Percentiles rank a stretch among this genome's conserved stretches.
Evolutionary conservation across 1,140 invertebrate species (phyloP).

Genomic region (Caenorhabditis remanei): DNA sequence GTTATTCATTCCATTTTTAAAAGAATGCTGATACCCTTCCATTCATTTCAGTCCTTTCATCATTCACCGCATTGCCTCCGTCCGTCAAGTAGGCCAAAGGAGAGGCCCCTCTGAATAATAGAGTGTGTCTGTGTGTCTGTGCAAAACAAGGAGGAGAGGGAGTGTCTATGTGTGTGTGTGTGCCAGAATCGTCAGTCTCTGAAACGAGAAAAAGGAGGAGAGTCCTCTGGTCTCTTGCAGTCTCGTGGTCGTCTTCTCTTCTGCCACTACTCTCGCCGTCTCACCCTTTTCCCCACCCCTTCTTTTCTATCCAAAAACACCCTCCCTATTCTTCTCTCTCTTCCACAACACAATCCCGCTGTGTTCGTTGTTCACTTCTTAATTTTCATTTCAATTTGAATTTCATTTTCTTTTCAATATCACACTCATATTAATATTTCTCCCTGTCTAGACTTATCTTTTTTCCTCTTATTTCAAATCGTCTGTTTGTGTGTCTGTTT

Average conservation of each 20-base stretch:
- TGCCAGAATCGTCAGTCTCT: constrained; percentile 27
- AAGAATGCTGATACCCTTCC: background rate
- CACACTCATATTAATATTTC: no score
- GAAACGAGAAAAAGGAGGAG: background rate
- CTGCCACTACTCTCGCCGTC: background rate
- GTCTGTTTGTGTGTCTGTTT: no score
- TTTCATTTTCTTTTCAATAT: no score
- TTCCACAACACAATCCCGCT: background rate
- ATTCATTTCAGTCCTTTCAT: background rate
- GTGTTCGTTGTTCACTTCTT: constrained; percentile 31
- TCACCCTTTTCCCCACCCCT: background rate
- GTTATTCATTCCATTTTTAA: no score
- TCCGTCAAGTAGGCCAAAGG: background rate
- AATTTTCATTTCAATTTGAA: background rate
- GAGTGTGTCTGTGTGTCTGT: background rate
- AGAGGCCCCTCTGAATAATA: background rate
- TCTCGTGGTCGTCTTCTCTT: constrained; percentile 12
- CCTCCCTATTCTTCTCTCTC: background rate
- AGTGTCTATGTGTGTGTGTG: background rate
- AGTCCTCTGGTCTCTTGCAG: constrained; percentile 48
- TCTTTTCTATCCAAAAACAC: constrained; percentile 24
- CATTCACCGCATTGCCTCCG: background rate
- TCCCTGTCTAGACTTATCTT: no score
- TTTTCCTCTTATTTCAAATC: background rate
- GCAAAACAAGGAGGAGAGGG: constrained; percentile 25